These are phyloP conservation scores for Prinia subflava DNA, from an alignment of 2,113 vertebrate genomes.

Conservation along the genomic window DNA sequence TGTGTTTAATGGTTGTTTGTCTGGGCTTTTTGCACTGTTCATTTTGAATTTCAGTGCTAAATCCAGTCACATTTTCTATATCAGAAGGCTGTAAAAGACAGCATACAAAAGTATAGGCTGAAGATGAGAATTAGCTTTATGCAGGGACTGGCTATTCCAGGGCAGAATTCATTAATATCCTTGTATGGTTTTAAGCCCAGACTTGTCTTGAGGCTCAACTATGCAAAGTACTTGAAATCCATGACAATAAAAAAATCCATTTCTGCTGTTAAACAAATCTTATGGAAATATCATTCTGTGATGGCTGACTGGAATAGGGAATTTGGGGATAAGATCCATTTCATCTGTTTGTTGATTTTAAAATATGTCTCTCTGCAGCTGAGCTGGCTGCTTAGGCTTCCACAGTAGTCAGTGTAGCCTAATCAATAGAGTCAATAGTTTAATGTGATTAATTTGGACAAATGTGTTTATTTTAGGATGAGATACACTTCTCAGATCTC, in stretches of 20 bases:
- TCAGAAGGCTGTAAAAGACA: neutral
- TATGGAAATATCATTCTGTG: neutral
- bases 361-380: neutral
- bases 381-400: neutral
- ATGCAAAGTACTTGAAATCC: neutral
- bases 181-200: neutral
- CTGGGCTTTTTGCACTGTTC: neutral
- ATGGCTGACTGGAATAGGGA: neutral
- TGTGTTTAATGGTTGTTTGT: neutral
- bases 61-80: neutral
- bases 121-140: neutral
- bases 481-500: neutral
- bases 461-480: constrained; percentile 23
- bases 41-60: neutral
- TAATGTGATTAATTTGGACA: constrained; percentile 40
- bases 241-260: neutral
- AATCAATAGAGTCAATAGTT: constrained; percentile 21
- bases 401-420: neutral
- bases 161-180: neutral
- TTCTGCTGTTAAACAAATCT: neutral
- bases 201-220: neutral
- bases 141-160: neutral
- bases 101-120: neutral
- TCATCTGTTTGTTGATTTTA: neutral
- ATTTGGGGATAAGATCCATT: neutral